These are phyloP conservation scores for Drosophila rubida DNA, from an alignment of 2,888 invertebrate genomes.

Conservation along the genomic window DNA sequence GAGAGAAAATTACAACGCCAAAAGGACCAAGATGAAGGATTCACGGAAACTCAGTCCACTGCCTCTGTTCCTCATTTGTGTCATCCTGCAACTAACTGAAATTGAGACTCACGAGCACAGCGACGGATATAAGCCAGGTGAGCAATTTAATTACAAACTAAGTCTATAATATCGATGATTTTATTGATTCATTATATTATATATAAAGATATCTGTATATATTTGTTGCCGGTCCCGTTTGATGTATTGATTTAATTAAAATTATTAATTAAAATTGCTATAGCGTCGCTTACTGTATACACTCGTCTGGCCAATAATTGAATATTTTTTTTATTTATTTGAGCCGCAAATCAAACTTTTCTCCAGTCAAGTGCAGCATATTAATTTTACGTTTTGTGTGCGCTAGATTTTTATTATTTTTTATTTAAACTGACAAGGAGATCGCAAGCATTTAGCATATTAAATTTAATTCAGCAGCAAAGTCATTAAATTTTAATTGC, in stretches of 20 bases:
- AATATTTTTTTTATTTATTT: constrained; percentile 9
- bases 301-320: not conserved
- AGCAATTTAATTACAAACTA: constrained; percentile 35
- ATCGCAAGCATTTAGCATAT: constrained; percentile 35
- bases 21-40: constrained; percentile 50
- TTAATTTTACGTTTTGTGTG: not conserved
- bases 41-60: constrained; percentile 51
- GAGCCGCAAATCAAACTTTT: not conserved
- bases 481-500: constrained; percentile 59
- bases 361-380: not conserved
- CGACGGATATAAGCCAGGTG: constrained; percentile 85
- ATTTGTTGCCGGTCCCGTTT: not conserved
- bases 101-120: constrained; percentile 83
- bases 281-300: not conserved
- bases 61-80: constrained; percentile 70
- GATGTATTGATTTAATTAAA: constrained; percentile 19
- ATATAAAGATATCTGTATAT: too few species aligned
- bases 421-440: constrained; percentile 1
- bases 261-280: constrained; percentile 37
- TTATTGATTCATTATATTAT: too few species aligned
- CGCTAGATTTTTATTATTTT: not conserved
- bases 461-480: constrained; percentile 56
- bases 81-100: constrained; percentile 45
- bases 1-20: constrained; percentile 13
- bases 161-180: too few species aligned